Evolutionary conservation across 1,140 invertebrate species (phyloP).

Genomic region (Rhysida immarginata): DNA sequence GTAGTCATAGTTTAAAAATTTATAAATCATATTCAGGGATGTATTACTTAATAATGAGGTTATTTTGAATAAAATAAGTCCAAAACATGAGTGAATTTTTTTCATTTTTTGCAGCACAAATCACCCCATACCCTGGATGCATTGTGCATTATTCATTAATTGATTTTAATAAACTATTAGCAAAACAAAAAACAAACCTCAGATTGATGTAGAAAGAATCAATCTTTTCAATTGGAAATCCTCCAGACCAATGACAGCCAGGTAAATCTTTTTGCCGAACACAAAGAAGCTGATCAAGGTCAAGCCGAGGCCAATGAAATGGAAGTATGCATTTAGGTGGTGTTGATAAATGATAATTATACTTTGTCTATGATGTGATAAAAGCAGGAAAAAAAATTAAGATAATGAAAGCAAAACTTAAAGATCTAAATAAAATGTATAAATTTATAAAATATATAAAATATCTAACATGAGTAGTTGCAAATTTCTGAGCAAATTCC

Average conservation of each 20-base stretch:
- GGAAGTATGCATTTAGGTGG: slow-evolving; percentile 76
- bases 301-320: slow-evolving; percentile 85
- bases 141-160: too few relatives aligned
- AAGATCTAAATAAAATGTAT: too few relatives aligned
- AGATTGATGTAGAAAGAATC: slow-evolving; percentile 83
- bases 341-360: slow-evolving; percentile 39
- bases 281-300: slow-evolving; percentile 75
- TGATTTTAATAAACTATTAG: too few relatives aligned
- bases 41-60: too few relatives aligned
- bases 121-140: too few relatives aligned
- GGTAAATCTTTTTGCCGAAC: slow-evolving; percentile 54
- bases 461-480: slow-evolving; percentile 13
- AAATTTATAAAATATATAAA: not conserved
- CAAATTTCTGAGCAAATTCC: slow-evolving; percentile 64
- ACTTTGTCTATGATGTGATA: not conserved
- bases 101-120: too few relatives aligned
- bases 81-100: too few relatives aligned
- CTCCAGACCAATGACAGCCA: slow-evolving; percentile 77
- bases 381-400: not conserved
- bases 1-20: too few relatives aligned
- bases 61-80: too few relatives aligned
- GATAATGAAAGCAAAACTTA: too few relatives aligned
- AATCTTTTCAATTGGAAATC: slow-evolving; percentile 70
- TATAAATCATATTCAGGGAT: too few relatives aligned
- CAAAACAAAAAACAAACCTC: slow-evolving; percentile 42